Conservation (phyloP, 2,888 invertebrate species). For the Sympetrum striolatum region DNA sequence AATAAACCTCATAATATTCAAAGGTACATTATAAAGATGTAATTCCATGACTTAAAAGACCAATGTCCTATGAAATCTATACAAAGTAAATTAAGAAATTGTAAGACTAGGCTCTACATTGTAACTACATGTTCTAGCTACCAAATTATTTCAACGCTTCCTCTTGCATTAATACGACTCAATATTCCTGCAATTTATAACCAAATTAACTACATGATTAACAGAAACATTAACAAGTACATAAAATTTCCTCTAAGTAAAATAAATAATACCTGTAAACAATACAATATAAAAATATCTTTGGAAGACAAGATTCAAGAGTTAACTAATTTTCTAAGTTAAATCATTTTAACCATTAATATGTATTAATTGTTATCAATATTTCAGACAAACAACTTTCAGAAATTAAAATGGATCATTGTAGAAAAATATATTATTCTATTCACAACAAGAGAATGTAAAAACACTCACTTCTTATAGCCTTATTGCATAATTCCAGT, state of each 20-base stretch:
- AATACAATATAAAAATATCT: not conserved
- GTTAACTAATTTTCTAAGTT: not conserved
- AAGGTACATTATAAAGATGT: not conserved
- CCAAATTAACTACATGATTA: not conserved
- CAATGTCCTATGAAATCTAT: not conserved
- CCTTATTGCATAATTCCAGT: not conserved
- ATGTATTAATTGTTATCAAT: not conserved
- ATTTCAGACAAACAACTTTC: not conserved
- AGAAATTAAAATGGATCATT: not conserved
- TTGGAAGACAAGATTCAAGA: not conserved
- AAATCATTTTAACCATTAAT: not conserved
- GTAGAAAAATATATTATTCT: slow-evolving; percentile 19
- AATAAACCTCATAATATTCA: not conserved
- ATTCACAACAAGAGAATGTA: not conserved
- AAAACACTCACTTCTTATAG: not conserved
- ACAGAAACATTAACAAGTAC: not conserved
- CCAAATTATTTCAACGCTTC: not conserved
- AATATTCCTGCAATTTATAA: not conserved
- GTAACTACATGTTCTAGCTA: not conserved
- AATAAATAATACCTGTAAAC: not conserved
- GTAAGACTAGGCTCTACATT: not conserved
- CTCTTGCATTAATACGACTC: not conserved
- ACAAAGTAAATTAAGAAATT: not conserved
- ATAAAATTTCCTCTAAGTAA: not conserved
- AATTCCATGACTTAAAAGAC: not conserved